Base-by-base conservation (phyloP, 2,888 invertebrate genomes). In the Stenurella melanura region DNA sequence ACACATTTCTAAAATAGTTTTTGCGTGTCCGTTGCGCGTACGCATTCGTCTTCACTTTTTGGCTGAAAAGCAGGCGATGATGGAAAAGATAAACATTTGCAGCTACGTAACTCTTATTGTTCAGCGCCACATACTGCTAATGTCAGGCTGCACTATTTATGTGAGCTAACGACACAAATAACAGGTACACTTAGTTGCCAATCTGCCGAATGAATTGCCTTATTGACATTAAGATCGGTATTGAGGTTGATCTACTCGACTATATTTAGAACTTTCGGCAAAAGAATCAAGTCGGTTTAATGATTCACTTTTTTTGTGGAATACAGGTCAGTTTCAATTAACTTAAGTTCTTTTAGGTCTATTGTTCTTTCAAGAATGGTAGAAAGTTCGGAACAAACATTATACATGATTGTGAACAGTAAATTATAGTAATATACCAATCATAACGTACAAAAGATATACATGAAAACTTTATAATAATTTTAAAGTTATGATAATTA, bases 141-240 rank as follows among this genome's bases (percentile, higher is more conserved):
- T 77, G 73, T 60, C 74, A 71, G 57, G 34, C 21, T 61, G 75
- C 78, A 84, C 85, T 86, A 86, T 84, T 86, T 85, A 83, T 50
- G 50, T 50, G 84, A 84, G 78, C 58, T 83, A 81, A 82, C 80
- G 85, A 85, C 84, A 85, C 85, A 85, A 87, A 87, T 87, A 87
- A 85, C 79, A 79, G 79, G 85, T 85, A 78, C 78, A 78, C 70
- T 73, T 75, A 80, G 80, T 74, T 85, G 84, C 83, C 84, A 86
- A 84, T 84, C 77, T 74, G 76, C 80, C 77, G 80, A 80, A 83
- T 85, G 86, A 83, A 85, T 86, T 78, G 81, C 81, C 81, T 80
- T 81, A 86, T 85, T 86, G 86, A 84, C 87, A 86, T 87, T 87
- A 86, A 85, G 80, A 81, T 72, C 73, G 82, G 82, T 78, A 82